Evolutionary conservation across 30 jellyfish, hydroid and myxozoan genomes (phyloP).

Genomic region (Turritopsis rubra): DNA sequence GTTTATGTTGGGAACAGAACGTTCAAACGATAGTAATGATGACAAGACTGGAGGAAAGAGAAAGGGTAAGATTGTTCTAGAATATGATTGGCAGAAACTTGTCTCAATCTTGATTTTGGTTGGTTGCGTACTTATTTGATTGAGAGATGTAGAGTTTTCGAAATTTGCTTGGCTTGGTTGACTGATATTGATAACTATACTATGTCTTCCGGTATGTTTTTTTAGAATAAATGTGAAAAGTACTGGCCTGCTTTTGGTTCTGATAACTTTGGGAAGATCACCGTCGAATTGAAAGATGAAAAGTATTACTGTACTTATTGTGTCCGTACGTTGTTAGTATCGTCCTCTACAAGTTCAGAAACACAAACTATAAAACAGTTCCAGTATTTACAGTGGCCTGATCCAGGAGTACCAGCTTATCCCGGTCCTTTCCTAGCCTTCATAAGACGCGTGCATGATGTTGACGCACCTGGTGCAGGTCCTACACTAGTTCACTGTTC

Average conservation of each 20-base stretch:
- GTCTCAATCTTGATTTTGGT: neutral
- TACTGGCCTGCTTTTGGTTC: slow-evolving; percentile 93
- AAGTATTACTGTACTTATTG: slow-evolving; percentile 63
- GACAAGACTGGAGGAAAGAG: slow-evolving; percentile 95
- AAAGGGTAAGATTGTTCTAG: slow-evolving; percentile 51
- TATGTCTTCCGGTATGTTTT: neutral
- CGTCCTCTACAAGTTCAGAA: slow-evolving; percentile 35
- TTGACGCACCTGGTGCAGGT: slow-evolving; percentile 61
- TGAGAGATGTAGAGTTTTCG: neutral
- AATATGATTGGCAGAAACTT: neutral
- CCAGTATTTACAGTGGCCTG: slow-evolving; percentile 98
- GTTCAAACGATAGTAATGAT: slow-evolving; percentile 85
- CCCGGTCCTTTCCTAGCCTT: slow-evolving; percentile 77
- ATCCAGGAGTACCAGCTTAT: slow-evolving; percentile 83
- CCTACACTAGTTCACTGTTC: slow-evolving; percentile 96
- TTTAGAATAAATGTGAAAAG: slow-evolving; percentile 85
- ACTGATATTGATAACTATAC: too few relatives aligned
- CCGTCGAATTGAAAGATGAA: slow-evolving; percentile 54
- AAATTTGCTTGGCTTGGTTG: too few relatives aligned
- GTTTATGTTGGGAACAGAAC: slow-evolving; percentile 94
- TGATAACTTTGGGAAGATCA: slow-evolving; percentile 63
- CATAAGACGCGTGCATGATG: slow-evolving; percentile 57
- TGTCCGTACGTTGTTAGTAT: slow-evolving; percentile 70
- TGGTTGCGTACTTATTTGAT: neutral
- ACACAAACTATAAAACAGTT: slow-evolving; percentile 68